phyloP scores from a whole-genome alignment of 2,888 invertebrate genomes.

The Tortricodes alternella region DNA sequence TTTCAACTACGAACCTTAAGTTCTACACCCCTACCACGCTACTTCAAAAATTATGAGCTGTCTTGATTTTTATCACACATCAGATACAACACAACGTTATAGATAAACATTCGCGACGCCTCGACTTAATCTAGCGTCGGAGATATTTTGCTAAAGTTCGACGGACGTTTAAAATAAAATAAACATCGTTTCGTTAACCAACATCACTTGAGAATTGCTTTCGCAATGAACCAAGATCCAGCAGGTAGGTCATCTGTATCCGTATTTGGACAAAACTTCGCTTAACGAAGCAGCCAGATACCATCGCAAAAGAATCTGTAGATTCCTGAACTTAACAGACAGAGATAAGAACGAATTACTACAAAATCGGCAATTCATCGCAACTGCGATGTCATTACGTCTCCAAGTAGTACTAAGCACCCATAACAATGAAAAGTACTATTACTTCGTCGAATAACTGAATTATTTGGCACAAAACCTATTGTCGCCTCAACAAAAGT shows the following conservation, averaged over 20 bases:
- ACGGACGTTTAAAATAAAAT: too few species aligned
- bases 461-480: conserved; percentile 69
- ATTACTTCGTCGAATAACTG: conserved; percentile 57
- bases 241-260: conserved; percentile 13
- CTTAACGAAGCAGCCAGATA: conserved; percentile 22
- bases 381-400: conserved; percentile 6
- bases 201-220: too few species aligned
- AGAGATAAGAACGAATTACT: conserved; percentile 20
- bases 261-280: conserved; percentile 15
- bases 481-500: conserved; percentile 58
- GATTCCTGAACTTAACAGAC: conserved; percentile 24
- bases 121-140: too few species aligned
- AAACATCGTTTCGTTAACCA: not conserved
- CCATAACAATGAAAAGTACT: conserved; percentile 68
- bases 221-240: conserved; percentile 14
- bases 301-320: conserved; percentile 19
- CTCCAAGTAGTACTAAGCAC: conserved; percentile 43
- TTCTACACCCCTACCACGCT: too few species aligned
- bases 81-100: too few species aligned
- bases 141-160: too few species aligned
- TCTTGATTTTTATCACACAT: too few species aligned
- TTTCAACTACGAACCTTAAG: too few species aligned
- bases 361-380: conserved; percentile 28
- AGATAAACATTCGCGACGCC: too few species aligned
- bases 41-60: too few species aligned